Evolutionary conservation across 1,140 invertebrate genomes (phyloP).

Genomic region (Drosophila ananassae): DNA sequence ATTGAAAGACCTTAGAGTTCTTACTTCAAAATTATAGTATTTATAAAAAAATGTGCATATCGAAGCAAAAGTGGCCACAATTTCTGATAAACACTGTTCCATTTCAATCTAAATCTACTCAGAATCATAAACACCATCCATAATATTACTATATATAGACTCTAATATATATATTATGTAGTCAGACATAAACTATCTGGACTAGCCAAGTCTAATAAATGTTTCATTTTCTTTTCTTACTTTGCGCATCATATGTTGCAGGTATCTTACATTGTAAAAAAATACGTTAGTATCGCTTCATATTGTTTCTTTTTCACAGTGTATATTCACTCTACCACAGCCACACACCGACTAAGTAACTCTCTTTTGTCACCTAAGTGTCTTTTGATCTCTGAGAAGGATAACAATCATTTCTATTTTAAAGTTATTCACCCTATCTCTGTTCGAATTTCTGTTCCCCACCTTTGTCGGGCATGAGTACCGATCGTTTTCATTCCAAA

Average conservation of each 20-base stretch:
- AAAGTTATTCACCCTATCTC: conserved; percentile 16
- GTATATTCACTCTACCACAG: conserved; percentile 25
- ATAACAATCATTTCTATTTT: background rate
- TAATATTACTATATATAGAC: conserved; percentile 28
- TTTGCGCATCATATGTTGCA: conserved; percentile 82
- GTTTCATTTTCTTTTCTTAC: conserved; percentile 79
- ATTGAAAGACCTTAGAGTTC: conserved; percentile 34
- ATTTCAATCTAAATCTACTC: conserved; percentile 1
- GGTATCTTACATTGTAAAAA: conserved; percentile 84
- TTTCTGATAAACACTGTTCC: conserved; percentile 15
- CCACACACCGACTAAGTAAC: conserved; percentile 33
- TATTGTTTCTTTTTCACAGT: conserved; percentile 67
- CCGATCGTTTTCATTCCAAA: conserved; percentile 41
- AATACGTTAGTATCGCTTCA: conserved; percentile 84
- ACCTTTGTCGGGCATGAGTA: conserved; percentile 59
- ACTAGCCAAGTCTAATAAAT: conserved; percentile 76
- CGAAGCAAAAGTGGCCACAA: conserved; percentile 5
- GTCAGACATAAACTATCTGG: conserved; percentile 61
- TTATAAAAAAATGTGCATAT: conserved; percentile 6
- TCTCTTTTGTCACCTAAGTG: conserved; percentile 32
- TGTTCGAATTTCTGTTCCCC: conserved; percentile 18
- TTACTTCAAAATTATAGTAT: no score
- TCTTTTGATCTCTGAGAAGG: conserved; percentile 42
- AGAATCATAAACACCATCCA: conserved; percentile 13
- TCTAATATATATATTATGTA: conserved; percentile 29